Evolutionary conservation across 2,113 vertebrate species (phyloP).

Genomic region (Hippocampus zosterae): DNA sequence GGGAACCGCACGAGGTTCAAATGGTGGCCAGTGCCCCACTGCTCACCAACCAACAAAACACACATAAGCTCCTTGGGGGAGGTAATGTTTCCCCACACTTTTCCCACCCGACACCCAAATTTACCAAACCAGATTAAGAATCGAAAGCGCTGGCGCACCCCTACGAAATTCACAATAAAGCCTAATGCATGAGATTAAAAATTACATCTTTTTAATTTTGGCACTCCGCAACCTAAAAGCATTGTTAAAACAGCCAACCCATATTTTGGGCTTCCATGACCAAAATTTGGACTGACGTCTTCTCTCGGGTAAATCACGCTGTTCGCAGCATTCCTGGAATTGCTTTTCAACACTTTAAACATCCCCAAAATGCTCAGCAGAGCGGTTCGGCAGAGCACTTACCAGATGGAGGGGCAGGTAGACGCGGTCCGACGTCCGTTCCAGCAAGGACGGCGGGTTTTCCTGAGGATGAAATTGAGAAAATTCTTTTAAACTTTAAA

Average conservation of each 20-base stretch:
- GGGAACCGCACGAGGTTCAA: too few relatives aligned
- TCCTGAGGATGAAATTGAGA: conserved; percentile 31
- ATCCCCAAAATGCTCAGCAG: conserved; percentile 49
- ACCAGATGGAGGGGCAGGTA: conserved; percentile 39
- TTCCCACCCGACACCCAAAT: too few relatives aligned
- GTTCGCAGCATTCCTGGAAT: conserved; percentile 59
- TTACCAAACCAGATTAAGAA: too few relatives aligned
- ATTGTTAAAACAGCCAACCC: not conserved
- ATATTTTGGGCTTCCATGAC: not conserved
- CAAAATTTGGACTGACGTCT: conserved; percentile 2
- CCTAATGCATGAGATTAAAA: too few relatives aligned
- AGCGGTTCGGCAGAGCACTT: conserved; percentile 57
- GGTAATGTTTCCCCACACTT: not conserved
- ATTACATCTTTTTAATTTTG: not conserved
- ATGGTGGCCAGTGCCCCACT: too few relatives aligned
- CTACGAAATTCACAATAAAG: too few relatives aligned
- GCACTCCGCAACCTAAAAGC: not conserved
- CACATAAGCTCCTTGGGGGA: not conserved
- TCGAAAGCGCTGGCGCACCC: too few relatives aligned
- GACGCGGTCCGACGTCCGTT: conserved; percentile 16
- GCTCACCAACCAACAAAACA: too few relatives aligned
- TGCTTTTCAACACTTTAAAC: conserved; percentile 55
- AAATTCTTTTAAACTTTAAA: too few relatives aligned
- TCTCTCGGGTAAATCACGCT: conserved; percentile 49
- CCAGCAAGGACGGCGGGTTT: conserved; percentile 12